A percentile compares a stretch with the other conserved stretches of the same genome.
These are phyloP conservation scores for Pomacea canaliculata DNA, from an alignment of 2,888 invertebrate species.

Conservation along the genomic window DNA sequence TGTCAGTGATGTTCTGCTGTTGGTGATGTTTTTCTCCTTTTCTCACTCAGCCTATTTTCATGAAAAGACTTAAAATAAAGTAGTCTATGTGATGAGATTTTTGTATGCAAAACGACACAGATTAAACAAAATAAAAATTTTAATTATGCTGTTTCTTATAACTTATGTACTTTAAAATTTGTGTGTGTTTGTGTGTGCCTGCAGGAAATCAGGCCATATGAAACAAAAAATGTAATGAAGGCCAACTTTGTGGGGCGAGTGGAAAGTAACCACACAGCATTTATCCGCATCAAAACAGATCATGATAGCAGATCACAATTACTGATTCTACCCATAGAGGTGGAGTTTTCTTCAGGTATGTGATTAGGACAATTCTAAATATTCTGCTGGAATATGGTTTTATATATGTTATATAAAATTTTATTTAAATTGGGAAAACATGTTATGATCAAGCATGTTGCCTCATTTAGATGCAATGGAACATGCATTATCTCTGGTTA, in stretches of 20 bases:
- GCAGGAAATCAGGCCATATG: constrained; percentile 85
- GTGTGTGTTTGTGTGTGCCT: constrained; percentile 3
- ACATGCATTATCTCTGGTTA: background rate
- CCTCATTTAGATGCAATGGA: too few species aligned
- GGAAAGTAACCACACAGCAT: constrained; percentile 87
- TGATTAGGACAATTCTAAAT: background rate
- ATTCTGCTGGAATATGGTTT: background rate
- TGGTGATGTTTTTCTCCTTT: too few species aligned
- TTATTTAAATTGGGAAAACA: background rate
- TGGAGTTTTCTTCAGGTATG: constrained; percentile 78
- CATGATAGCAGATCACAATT: constrained; percentile 72
- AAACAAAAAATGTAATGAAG: constrained; percentile 88
- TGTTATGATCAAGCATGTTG: background rate
- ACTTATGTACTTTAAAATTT: background rate
- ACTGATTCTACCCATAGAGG: constrained; percentile 86
- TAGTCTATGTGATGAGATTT: too few species aligned
- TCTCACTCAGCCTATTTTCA: too few species aligned
- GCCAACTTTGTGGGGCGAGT: constrained; percentile 83
- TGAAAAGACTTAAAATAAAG: too few species aligned
- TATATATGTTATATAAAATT: background rate
- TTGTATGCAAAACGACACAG: too few species aligned
- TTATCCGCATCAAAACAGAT: constrained; percentile 82
- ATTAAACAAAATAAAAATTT: background rate
- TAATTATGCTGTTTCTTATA: background rate
- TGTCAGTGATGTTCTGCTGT: too few species aligned